Percentiles rank a stretch among this genome's conserved stretches.
Conservation (phyloP, 2,888 invertebrate species). For the Polydrusus cervinus region DNA sequence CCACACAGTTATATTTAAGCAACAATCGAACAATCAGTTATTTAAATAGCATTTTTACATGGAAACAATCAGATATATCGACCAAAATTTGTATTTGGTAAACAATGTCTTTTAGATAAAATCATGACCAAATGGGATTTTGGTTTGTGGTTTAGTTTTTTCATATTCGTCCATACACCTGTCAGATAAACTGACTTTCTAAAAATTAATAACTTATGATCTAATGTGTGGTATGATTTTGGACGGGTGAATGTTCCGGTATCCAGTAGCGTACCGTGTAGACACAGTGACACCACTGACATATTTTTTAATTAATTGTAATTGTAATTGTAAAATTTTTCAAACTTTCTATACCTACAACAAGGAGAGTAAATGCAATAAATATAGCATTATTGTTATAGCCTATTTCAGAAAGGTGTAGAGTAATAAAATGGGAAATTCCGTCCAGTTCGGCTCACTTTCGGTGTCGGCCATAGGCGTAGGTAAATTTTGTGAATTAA, state of each 20-base stretch:
- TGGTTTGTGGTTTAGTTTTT: slow-evolving; percentile 39
- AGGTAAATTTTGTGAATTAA: too few species aligned
- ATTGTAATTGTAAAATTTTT: too few species aligned
- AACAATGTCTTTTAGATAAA: slow-evolving; percentile 54
- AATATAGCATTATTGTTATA: too few species aligned
- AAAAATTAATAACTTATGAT: slow-evolving; percentile 40
- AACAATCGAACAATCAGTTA: slow-evolving; percentile 57
- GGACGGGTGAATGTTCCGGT: not conserved
- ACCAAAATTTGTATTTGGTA: slow-evolving; percentile 61
- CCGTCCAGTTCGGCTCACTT: too few species aligned
- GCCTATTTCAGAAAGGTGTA: too few species aligned
- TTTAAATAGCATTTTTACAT: slow-evolving; percentile 57
- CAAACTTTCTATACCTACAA: too few species aligned
- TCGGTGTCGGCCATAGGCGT: too few species aligned
- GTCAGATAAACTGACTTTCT: slow-evolving; percentile 48
- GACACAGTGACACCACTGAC: not conserved
- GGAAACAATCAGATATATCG: slow-evolving; percentile 60
- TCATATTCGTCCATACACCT: slow-evolving; percentile 42
- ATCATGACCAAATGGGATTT: slow-evolving; percentile 50
- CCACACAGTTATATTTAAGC: slow-evolving; percentile 57
- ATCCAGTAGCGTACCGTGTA: not conserved
- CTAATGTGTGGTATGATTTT: slow-evolving; percentile 7
- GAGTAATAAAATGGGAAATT: too few species aligned
- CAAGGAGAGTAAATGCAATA: too few species aligned
- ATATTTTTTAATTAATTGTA: too few species aligned